Base-by-base conservation (phyloP, 2,113 vertebrate genomes). In the Carassius auratus region DNA sequence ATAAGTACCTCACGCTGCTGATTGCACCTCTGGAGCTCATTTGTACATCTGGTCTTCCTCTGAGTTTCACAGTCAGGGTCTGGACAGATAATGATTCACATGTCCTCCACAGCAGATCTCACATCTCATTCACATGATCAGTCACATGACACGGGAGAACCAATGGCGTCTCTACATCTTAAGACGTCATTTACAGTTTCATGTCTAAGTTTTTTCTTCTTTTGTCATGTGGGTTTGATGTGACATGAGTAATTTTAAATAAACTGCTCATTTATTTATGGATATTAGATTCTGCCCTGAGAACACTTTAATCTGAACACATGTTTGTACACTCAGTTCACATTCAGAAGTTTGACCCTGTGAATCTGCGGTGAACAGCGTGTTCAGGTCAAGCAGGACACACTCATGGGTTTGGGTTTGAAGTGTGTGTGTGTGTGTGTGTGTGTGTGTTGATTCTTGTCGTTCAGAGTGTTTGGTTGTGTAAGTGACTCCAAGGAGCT, bases 361-460 rank as follows among this genome's bases (percentile, higher is more conserved):
- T 57, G 52, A 57, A 19, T 19, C 15, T 57, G 52, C 0, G 52
- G 52, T 17, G 15, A 55, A 55, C 52, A 55, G 14, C 50, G 5
- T 52, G 50, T 52, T 1, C 50, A 57, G 52, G 6, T 19, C 6
- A 71, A 33, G 17, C 69, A 42, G 33, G 1, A 14, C 6, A 75
- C 42, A 15, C 74, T 30, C 23, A 30, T 19, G 14, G 17, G 17
- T 69, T 36, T 19, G 14, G 64, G 15, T 21, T 30, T 38, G 26
- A 33, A 68, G 14, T 68, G 66, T 71, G 71, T 74, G 36, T 62
- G 8, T 61, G 66, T 71, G 71, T 74, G 36, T 62, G 8, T 61
- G 36, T 42, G 36, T 38, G 3, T 38, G 3, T 30, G 30, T 30
- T 30, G 30, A 30, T 30, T 48, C n/a, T 17, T 30, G 6, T 62